Base-by-base conservation (phyloP, 2,113 vertebrate species). In the Danio rerio region DNA sequence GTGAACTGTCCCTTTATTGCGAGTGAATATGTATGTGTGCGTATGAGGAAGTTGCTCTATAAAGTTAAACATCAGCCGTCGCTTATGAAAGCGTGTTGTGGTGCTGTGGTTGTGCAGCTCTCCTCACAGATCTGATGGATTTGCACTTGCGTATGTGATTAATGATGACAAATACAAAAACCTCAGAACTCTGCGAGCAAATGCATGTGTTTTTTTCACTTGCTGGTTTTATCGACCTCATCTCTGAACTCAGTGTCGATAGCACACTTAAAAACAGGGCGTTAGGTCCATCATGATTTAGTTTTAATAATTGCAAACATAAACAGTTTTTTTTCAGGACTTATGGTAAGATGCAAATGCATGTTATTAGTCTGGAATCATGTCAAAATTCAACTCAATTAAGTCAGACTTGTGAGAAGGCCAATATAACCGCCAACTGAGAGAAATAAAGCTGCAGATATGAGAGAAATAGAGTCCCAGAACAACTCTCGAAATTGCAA, bases 181-280 rank as follows among this genome's bases (percentile, higher is more conserved):
- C 80, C 82, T 83, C 85, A 86, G 66, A 77, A 70, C 59, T 43
- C 52, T 56, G 62, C n/a, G 16, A 69, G 83, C 80, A 16, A 82
- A 15, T 62, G 49, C 59, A 72, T 84, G 68, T 69, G 31, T 69
- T 80, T 80, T 77, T 47, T 73, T 75, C 76, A 21, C 73, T 71
- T 12, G 73, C 75, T 62, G 18, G 9, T 12, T 53, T 84, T 84
- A 84, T 87, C 86, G 63, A 18, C 5, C 70, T 66, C 69, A 87
- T 84, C 83, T 84, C 15, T 78, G 70, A 72, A 78, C 56, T 18
- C 66, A 21, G 11, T 16, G 16, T 59, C 13, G 50, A 59, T 79
- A 40, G 50, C 49, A 56, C 31, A 42, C 45, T 3, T 16, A 70
- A 31, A 40, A 83, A 72, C 62, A 83, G 31, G 45, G 43, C 40